phyloP scores from a whole-genome alignment of 2,888 invertebrate species.

The Leptinotarsa haldemani region DNA sequence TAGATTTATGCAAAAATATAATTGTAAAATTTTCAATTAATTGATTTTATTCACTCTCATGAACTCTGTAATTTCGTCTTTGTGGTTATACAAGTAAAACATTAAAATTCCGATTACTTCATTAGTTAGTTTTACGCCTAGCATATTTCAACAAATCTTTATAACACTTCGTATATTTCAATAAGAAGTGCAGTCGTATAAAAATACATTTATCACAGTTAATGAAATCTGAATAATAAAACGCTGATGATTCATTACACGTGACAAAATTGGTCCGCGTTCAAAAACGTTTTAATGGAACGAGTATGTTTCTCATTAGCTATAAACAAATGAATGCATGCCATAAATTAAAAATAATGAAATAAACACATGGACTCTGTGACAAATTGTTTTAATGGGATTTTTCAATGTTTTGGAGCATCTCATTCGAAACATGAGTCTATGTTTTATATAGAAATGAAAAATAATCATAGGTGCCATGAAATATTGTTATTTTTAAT shows the following conservation, averaged over 20 bases:
- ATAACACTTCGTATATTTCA: no score
- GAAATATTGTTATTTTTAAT: no score
- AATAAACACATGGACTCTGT: conserved; percentile 5
- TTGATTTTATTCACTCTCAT: no score
- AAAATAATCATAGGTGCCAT: no score
- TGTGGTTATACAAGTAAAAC: no score
- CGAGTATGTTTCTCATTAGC: conserved; percentile 6
- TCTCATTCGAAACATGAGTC: conserved; percentile 46
- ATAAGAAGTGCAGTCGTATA: no score
- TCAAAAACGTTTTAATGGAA: not conserved
- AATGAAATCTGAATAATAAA: conserved; percentile 1
- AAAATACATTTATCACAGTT: not conserved
- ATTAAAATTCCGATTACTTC: no score
- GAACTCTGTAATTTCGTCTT: no score
- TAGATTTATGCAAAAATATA: no score
- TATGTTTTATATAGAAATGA: not conserved
- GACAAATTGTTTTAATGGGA: conserved; percentile 13
- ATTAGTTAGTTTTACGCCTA: no score
- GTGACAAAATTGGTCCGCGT: conserved; percentile 17
- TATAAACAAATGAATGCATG: conserved; percentile 14
- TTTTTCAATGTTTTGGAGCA: not conserved
- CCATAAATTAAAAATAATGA: not conserved
- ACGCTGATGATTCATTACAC: not conserved
- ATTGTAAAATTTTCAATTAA: no score
- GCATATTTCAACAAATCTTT: no score